phyloP scores from a whole-genome alignment of 2,113 vertebrate species.

The Clarias gariepinus region DNA sequence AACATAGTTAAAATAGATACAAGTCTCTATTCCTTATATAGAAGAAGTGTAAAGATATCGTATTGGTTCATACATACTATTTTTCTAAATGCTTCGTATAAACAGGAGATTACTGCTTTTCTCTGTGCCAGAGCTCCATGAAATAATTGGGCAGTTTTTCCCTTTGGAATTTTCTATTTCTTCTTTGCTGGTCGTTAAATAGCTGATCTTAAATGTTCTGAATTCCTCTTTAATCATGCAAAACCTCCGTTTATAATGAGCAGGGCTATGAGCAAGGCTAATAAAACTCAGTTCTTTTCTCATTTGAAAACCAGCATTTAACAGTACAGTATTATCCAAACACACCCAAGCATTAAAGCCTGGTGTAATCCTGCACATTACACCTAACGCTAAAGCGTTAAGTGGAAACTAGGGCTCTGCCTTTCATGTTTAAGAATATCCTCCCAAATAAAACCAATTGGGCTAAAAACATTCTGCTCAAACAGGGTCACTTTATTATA shows the following conservation, averaged over 20 bases:
- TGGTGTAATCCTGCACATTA: background rate
- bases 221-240: constrained; percentile 16
- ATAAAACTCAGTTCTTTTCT: background rate
- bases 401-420: background rate
- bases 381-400: background rate
- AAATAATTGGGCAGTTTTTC: constrained; percentile 19
- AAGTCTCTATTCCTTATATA: background rate
- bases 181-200: constrained; percentile 22
- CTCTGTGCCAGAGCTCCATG: background rate
- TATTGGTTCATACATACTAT: background rate
- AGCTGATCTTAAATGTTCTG: constrained; percentile 15
- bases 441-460: background rate
- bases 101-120: constrained; percentile 6
- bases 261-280: background rate
- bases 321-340: constrained; percentile 2
- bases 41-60: background rate
- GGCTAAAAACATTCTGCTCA: background rate
- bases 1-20: background rate
- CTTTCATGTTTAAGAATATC: background rate
- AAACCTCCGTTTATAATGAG: constrained; percentile 23
- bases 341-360: background rate
- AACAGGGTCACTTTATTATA: background rate
- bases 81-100: background rate
- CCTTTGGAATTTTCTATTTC: background rate
- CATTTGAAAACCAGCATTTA: background rate